Evolutionary conservation across 2,113 vertebrate genomes (phyloP).

Genomic region (Probosciger aterrimus): DNA sequence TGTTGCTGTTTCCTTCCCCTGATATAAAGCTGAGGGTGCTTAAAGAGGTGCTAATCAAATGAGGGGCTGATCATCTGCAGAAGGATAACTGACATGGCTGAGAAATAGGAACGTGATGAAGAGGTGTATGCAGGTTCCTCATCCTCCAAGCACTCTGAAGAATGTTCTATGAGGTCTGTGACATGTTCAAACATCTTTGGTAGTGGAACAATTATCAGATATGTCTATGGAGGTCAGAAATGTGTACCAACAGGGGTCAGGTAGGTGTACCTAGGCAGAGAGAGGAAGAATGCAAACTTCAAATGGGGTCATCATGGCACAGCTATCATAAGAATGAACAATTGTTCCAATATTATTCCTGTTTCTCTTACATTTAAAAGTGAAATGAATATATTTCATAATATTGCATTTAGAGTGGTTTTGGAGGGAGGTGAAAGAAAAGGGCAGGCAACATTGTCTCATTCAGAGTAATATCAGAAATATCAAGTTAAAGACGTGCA

Average conservation of each 20-base stretch:
- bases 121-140: background rate
- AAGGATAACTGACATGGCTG: background rate
- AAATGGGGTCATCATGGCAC: background rate
- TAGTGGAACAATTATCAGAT: background rate
- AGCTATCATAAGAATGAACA: background rate
- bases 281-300: background rate
- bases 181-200: background rate
- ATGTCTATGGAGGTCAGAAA: background rate
- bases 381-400: background rate
- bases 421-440: background rate
- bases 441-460: background rate
- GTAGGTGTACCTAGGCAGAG: background rate
- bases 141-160: background rate
- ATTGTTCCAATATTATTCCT: background rate
- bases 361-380: background rate
- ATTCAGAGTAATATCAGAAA: background rate
- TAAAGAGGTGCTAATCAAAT: background rate
- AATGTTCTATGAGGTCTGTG: background rate
- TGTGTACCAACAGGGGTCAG: background rate
- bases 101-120: background rate
- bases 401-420: background rate
- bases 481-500: background rate
- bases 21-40: background rate
- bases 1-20: background rate
- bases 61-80: background rate